Evolutionary conservation across 2,113 vertebrate genomes (phyloP).

Genomic region (Channa maculata): DNA sequence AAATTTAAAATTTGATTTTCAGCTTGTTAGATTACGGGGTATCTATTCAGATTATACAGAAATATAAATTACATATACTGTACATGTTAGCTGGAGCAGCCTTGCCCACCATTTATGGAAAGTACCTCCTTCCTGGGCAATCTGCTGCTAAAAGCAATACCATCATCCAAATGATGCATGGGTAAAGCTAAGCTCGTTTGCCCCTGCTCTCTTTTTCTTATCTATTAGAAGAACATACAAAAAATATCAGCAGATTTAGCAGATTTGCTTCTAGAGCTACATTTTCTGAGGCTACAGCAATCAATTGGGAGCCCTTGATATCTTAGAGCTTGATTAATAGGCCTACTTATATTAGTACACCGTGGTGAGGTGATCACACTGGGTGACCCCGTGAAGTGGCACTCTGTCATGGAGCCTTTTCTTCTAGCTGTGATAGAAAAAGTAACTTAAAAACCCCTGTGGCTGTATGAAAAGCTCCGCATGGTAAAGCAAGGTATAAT

Average conservation of each 20-base stretch:
- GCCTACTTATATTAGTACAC: constrained; percentile 41
- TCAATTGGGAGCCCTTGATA: constrained; percentile 43
- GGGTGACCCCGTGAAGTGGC: constrained; percentile 38
- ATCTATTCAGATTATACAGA: too few relatives aligned
- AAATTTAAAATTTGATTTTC: too few relatives aligned
- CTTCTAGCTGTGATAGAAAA: constrained; percentile 3
- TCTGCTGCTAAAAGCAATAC: constrained; percentile 20
- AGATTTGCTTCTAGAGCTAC: constrained; percentile 33
- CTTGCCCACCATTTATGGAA: neutral
- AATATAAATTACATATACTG: neutral
- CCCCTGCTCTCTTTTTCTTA: constrained; percentile 17
- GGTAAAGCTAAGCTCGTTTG: neutral
- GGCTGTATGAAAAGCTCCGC: constrained; percentile 1
- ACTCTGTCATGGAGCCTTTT: constrained; percentile 33
- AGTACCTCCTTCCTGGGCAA: neutral
- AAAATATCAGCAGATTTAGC: constrained; percentile 7
- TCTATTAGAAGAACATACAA: constrained; percentile 19
- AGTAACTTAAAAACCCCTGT: constrained; percentile 25
- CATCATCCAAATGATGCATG: constrained; percentile 36
- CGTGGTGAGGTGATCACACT: constrained; percentile 21
- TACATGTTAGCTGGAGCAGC: neutral
- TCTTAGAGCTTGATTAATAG: constrained; percentile 54
- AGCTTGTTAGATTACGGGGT: too few relatives aligned
- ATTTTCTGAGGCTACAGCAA: constrained; percentile 40
- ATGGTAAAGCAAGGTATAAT: constrained; percentile 9